Evolutionary conservation across 2,113 vertebrate genomes (phyloP).

Genomic region (Salvelinus fontinalis): DNA sequence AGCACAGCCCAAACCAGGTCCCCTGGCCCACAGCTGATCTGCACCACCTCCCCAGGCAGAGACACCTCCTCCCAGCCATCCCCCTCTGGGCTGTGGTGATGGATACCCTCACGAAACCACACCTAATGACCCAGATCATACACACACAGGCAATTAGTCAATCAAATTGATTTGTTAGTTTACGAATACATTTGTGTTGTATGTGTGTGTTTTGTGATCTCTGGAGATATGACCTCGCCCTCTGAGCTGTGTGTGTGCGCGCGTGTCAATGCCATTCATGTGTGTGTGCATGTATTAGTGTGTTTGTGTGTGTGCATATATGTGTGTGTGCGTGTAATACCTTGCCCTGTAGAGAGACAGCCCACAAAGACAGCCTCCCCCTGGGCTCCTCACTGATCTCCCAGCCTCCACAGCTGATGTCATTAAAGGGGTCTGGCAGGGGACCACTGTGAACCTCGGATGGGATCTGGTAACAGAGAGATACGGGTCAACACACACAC

Average conservation of each 20-base stretch:
- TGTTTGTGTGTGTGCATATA: conserved; percentile 4
- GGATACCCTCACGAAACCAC: conserved; percentile 90
- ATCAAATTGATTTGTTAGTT: background rate
- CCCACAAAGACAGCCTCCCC: conserved; percentile 89
- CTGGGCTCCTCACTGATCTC: conserved; percentile 88
- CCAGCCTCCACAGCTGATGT: conserved; percentile 92
- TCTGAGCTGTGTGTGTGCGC: background rate
- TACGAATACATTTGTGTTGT: background rate
- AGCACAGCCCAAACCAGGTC: conserved; percentile 94
- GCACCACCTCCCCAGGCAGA: conserved; percentile 89
- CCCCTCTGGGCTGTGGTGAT: conserved; percentile 89
- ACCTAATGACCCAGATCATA: conserved; percentile 71
- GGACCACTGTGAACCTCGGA: conserved; percentile 63
- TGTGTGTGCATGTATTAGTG: background rate
- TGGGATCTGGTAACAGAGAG: conserved; percentile 77
- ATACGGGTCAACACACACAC: background rate
- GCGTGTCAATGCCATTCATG: background rate
- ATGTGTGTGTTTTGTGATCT: background rate
- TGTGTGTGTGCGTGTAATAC: conserved; percentile 57
- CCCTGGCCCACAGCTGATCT: conserved; percentile 92
- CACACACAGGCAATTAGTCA: background rate
- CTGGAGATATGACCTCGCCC: background rate
- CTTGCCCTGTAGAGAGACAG: conserved; percentile 91
- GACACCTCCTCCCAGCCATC: conserved; percentile 81
- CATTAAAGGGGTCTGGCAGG: conserved; percentile 91